Evolutionary conservation across 2,797 vertebrate species (phyloP).

Genomic region (Staurois parvus): DNA sequence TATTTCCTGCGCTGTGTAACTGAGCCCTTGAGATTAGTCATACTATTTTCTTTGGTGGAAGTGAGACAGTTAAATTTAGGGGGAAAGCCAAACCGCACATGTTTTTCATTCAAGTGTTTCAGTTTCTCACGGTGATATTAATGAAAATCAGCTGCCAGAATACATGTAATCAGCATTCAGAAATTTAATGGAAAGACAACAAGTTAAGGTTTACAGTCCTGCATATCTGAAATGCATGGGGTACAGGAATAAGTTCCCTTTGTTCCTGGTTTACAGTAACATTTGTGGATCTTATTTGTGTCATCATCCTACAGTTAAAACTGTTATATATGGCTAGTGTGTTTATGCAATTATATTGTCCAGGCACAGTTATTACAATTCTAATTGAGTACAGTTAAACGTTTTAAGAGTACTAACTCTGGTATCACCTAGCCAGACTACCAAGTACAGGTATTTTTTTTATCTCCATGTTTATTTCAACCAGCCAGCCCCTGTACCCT

Average conservation of each 20-base stretch:
- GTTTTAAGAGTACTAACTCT: too few relatives aligned
- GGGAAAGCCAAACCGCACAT: constrained; percentile 49
- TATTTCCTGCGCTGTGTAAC: constrained; percentile 56
- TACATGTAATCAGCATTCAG: constrained; percentile 10
- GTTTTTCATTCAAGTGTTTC: constrained; percentile 63
- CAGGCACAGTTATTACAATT: too few relatives aligned
- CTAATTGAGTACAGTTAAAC: too few relatives aligned
- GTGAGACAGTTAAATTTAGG: constrained; percentile 69
- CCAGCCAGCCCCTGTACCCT: too few relatives aligned
- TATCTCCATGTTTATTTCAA: too few relatives aligned
- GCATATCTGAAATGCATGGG: neutral
- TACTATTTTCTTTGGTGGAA: constrained; percentile 62
- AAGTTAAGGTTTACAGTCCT: neutral
- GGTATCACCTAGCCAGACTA: too few relatives aligned
- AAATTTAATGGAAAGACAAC: constrained; percentile 10
- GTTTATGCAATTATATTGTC: too few relatives aligned
- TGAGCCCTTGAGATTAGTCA: constrained; percentile 38
- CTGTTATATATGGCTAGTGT: too few relatives aligned
- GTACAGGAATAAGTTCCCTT: neutral
- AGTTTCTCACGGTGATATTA: constrained; percentile 79
- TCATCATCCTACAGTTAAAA: too few relatives aligned
- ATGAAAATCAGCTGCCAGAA: constrained; percentile 78
- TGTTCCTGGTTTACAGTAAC: constrained; percentile 6
- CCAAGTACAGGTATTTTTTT: too few relatives aligned
- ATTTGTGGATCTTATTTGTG: too few relatives aligned